Evolutionary conservation across 2,888 invertebrate genomes (phyloP), one percentile per base, ranked within the genome.

Genomic region (Pediacus dermestoides): DNA sequence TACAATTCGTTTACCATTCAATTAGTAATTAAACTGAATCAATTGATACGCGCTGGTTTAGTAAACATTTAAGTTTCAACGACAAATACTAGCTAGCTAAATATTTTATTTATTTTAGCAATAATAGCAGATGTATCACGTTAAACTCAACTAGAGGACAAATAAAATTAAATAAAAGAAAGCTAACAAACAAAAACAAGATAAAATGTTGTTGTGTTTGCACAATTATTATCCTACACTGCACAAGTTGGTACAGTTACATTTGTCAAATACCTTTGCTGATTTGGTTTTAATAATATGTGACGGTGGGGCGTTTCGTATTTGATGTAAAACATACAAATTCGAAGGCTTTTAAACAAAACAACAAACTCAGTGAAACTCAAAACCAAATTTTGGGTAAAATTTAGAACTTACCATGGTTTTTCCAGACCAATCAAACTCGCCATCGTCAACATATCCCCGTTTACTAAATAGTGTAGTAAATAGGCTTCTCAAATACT

Each of bases 361-460:
- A 18, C n/a, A n/a, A n/a, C n/a, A n/a, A n/a, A n/a, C n/a, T n/a
- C n/a, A n/a, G n/a, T n/a, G n/a, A n/a, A n/a, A n/a, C n/a, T n/a
- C n/a, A n/a, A n/a, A n/a, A n/a, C n/a, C n/a, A n/a, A n/a, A n/a
- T n/a, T n/a, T n/a, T n/a, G n/a, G n/a, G n/a, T n/a, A n/a, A n/a
- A n/a, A n/a, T n/a, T n/a, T n/a, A 32, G 23, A 9, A 46, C 59
- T 53, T 57, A 64, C 67, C 63, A 67, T 66, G 11, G 68, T 67
- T 45, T 89, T 90, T 72, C 91, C 92, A 72, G 91, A 89, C 93
- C 93, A 93, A 75, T 93, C 93, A 73, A 91, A 93, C 70, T 91
- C 89, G 56, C 88, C 88, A 72, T 93, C 92, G 71, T 90, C 88
- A 58, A 82, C 79, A 71, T 85, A 89, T 54, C 89, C 87, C 70